Conservation (phyloP, 92 coral and sea anemone genomes). For the Micromussa lordhowensis region DNA sequence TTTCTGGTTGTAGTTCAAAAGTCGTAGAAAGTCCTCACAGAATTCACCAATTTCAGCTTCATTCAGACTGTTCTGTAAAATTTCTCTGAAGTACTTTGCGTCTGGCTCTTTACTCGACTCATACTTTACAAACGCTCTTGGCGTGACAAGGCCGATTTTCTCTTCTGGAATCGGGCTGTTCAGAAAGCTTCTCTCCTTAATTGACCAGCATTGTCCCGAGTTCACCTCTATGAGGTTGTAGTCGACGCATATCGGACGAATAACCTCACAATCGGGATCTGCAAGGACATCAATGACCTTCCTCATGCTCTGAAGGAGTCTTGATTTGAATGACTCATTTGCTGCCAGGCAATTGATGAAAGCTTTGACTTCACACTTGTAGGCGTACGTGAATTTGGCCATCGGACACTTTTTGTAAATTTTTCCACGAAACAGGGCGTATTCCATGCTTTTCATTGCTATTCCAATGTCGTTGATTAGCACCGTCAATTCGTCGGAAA, state of each 20-base stretch:
- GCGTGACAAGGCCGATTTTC: conserved; percentile 13
- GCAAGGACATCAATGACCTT: conserved; percentile 9
- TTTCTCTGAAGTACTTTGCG: no score
- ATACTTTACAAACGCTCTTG: conserved; percentile 16
- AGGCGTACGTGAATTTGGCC: conserved; percentile 33
- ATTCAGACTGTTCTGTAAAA: conserved; percentile 1
- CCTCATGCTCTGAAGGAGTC: not conserved
- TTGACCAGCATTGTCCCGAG: conserved; percentile 9
- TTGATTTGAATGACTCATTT: conserved; percentile 22
- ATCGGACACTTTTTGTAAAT: not conserved
- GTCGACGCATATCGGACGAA: conserved; percentile 15
- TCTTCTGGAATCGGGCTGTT: conserved; percentile 3
- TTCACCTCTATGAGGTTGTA: conserved; percentile 33
- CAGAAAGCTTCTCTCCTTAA: not conserved
- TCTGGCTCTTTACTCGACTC: not conserved
- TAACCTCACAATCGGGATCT: conserved; percentile 21
- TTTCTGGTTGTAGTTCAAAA: no score
- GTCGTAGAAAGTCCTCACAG: no score
- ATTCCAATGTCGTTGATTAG: not conserved
- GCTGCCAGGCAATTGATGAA: conserved; percentile 25
- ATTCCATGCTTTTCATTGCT: not conserved
- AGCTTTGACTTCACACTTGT: conserved; percentile 11
- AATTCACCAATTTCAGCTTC: not conserved
- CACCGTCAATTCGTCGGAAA: not conserved
- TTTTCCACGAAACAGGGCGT: not conserved